Evolutionary conservation across 37 sponge, comb jelly and placozoan genomes (phyloP).

Genomic region (Lycopodina hypogea): DNA sequence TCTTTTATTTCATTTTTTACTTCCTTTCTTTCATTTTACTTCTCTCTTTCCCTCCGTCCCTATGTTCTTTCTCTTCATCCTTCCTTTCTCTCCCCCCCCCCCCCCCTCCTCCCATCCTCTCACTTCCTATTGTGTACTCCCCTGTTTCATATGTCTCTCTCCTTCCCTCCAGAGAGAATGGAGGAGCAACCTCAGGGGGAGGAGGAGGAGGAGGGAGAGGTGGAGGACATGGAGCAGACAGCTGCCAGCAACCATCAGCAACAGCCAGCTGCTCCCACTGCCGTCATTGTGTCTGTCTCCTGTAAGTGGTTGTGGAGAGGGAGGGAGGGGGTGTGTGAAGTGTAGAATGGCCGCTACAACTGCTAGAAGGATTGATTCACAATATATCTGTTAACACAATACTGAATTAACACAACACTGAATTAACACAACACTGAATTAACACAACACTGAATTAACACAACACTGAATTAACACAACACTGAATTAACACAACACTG

Average conservation of each 20-base stretch:
- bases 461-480: too few species aligned
- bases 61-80: conserved; percentile 6
- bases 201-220: conserved; percentile 9
- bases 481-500: too few species aligned
- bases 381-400: too few species aligned
- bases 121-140: neutral
- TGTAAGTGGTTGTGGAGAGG: conserved; percentile 1
- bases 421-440: too few species aligned
- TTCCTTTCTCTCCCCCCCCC: neutral
- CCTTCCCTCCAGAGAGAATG: neutral
- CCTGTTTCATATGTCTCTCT: neutral
- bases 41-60: conserved; percentile 12
- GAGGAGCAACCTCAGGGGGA: neutral
- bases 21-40: neutral
- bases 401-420: too few species aligned
- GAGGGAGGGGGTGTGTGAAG: neutral
- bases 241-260: neutral
- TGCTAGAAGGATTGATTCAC: too few species aligned
- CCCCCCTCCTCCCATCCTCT: neutral
- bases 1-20: conserved; percentile 7
- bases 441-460: too few species aligned
- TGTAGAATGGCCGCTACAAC: too few species aligned
- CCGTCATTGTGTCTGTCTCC: conserved; percentile 45
- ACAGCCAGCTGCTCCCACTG: conserved; percentile 11
- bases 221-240: conserved; percentile 47